Evolutionary conservation across 2,113 vertebrate genomes (phyloP).

Genomic region (Calypte anna): DNA sequence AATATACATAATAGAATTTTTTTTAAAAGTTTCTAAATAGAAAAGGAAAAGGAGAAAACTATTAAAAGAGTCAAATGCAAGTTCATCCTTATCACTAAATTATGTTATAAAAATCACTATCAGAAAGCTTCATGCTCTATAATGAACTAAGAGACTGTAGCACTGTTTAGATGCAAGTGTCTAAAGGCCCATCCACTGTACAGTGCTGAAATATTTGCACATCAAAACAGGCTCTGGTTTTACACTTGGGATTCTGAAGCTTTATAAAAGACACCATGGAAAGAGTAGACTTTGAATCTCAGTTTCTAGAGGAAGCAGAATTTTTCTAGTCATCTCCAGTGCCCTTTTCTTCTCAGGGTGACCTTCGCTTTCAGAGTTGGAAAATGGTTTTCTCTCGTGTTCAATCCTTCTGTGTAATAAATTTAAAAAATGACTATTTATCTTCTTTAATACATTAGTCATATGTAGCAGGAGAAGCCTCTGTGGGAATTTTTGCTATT

Average conservation of each 20-base stretch:
- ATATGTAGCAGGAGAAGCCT: conserved; percentile 18
- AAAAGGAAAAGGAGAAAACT: background rate
- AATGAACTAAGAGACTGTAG: background rate
- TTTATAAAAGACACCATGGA: conserved; percentile 62
- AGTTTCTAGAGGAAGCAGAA: conserved; percentile 66
- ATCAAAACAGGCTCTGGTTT: conserved; percentile 74
- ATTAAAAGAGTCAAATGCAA: background rate
- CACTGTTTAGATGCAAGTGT: background rate
- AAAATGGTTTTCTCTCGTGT: conserved; percentile 59
- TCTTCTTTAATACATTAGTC: conserved; percentile 56
- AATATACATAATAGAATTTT: background rate
- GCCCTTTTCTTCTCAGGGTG: conserved; percentile 76
- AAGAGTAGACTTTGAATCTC: conserved; percentile 76
- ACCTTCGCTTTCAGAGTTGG: conserved; percentile 75
- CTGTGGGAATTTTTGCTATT: conserved; percentile 21
- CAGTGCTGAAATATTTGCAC: conserved; percentile 75
- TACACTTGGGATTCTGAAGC: conserved; percentile 70
- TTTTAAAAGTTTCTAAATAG: background rate
- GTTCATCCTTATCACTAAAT: background rate
- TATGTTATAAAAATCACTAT: background rate
- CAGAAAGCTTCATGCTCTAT: background rate
- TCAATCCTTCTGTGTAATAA: conserved; percentile 54
- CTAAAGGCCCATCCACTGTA: conserved; percentile 2
- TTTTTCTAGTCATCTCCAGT: conserved; percentile 64
- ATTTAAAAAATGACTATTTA: conserved; percentile 68